Percentiles rank a stretch among this genome's conserved stretches.
Conservation (phyloP, 2,113 vertebrate species). For the Podiceps cristatus region DNA sequence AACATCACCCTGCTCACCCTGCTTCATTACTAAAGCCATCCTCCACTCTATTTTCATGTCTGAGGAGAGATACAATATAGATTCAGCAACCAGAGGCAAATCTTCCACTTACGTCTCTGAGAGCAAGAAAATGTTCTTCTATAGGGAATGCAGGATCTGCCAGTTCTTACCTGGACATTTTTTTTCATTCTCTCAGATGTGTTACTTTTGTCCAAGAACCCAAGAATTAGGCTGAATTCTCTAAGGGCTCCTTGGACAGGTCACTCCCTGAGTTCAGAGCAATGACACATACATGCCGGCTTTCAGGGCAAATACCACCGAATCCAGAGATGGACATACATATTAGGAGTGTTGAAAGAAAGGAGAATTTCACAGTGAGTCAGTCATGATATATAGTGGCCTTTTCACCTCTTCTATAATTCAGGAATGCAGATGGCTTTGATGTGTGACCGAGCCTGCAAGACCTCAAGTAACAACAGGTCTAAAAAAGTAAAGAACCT, state of each 20-base stretch:
- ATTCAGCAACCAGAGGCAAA: background rate
- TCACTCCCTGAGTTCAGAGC: background rate
- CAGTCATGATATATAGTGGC: background rate
- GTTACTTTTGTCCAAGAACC: background rate
- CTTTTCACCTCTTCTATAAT: background rate
- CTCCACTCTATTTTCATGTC: background rate
- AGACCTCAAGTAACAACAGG: background rate
- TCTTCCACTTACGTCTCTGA: background rate
- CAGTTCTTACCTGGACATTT: background rate
- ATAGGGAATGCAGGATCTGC: background rate
- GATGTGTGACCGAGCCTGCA: background rate
- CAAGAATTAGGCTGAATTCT: background rate
- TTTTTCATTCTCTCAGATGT: background rate
- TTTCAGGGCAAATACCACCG: background rate
- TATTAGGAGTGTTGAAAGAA: background rate
- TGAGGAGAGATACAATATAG: background rate
- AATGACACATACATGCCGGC: background rate
- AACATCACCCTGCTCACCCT: background rate
- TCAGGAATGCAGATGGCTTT: background rate
- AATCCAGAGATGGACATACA: background rate
- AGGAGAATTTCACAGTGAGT: background rate
- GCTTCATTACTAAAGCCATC: background rate
- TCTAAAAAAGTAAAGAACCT: background rate
- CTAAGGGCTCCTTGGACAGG: background rate
- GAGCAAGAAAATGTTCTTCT: background rate